Evolutionary conservation across 2,888 invertebrate species (phyloP).

Genomic region (Rutpela maculata): DNA sequence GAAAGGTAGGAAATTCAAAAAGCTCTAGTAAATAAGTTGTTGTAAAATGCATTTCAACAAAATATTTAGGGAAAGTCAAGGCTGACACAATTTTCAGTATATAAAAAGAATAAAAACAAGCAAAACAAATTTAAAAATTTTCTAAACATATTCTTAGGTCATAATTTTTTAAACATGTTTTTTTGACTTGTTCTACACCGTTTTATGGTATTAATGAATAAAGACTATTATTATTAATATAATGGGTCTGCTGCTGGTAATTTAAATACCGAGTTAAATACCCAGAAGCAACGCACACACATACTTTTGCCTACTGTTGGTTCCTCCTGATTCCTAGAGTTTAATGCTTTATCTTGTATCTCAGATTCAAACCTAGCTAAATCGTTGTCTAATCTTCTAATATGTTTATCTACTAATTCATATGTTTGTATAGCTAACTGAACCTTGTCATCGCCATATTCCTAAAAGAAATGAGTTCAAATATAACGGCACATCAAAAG

Average conservation of each 20-base stretch:
- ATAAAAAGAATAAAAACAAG: too few species aligned
- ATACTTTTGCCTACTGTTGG: conserved; percentile 79
- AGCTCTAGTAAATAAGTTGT: not conserved
- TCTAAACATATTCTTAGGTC: too few species aligned
- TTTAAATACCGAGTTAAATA: too few species aligned
- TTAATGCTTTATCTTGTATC: conserved; percentile 94
- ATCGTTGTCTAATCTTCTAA: conserved; percentile 95
- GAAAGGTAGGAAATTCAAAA: conserved; percentile 45
- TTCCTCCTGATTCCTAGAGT: conserved; percentile 83
- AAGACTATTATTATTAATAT: too few species aligned
- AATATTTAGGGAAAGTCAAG: too few species aligned
- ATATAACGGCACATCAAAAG: conserved; percentile 1
- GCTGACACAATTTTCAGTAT: not conserved
- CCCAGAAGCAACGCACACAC: not conserved
- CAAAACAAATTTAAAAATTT: too few species aligned
- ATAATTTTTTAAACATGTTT: too few species aligned
- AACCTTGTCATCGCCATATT: conserved; percentile 98
- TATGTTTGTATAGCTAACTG: conserved; percentile 98
- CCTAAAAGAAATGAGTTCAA: conserved; percentile 70
- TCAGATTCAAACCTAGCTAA: conserved; percentile 97
- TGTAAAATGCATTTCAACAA: too few species aligned
- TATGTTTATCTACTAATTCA: conserved; percentile 98
- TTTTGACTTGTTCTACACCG: too few species aligned
- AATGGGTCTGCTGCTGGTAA: too few species aligned
- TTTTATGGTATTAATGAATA: too few species aligned